Evolutionary conservation across 2,888 invertebrate species (phyloP), one percentile per base, ranked within the genome.

Genomic region (Oegoconia quadripuncta): DNA sequence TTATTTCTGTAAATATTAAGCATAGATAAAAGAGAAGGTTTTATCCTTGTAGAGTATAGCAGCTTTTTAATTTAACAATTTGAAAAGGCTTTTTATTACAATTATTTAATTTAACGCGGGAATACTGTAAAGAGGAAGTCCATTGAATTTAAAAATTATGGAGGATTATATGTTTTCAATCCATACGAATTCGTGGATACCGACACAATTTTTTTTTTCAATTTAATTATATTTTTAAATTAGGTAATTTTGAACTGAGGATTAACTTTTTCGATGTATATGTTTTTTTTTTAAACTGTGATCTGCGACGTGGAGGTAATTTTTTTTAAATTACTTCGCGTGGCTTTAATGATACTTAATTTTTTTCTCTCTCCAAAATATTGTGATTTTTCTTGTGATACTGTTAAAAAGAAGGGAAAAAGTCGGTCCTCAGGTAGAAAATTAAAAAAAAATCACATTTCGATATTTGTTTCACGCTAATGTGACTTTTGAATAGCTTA

Each of bases 391-490:
- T 59, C 44, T 54, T 58, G 61, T 59, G 55, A 58, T 59, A 50
- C 41, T 42, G 27, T 34, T 38, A 50, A 35, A 28, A 34, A 17
- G 33, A 39, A 41, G n/a, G n/a, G 43, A 61, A 65, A 71, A 77
- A 73, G 65, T 75, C 74, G 65, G 59, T 68, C 66, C 74, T 68
- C 71, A 49, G 49, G 50, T 2, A 15, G 18, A 37, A 36, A 38
- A 17, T 28, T 31, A 2, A 39, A 15, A 52, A 74, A 70, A 72
- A 76, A 67, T 75, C 81, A 79, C 82, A 81, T 78, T 70, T 59
- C 56, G 65, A 74, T 57, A 83, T 84, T 78, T 83, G 82, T 84
- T 84, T 77, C 66, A 63, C 59, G 64, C 71, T 64, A 66, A 74
- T 84, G 83, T 83, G 82, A 75, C 50, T 76, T 80, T 75, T 71